phyloP scores from a whole-genome alignment of 2,113 vertebrate genomes.

The Python bivittatus region DNA sequence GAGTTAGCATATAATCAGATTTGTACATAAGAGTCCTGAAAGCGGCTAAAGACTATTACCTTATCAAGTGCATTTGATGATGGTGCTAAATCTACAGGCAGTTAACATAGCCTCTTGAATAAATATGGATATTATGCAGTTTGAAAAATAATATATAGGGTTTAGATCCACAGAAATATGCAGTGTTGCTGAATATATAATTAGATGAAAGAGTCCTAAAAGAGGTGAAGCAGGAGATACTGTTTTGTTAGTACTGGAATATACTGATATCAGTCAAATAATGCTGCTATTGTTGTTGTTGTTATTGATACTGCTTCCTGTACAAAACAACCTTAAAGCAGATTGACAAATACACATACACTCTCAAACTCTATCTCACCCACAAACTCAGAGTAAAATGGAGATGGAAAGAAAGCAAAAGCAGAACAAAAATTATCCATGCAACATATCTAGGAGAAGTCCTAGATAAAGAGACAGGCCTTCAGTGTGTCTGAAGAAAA shows the following conservation, averaged over 20 bases:
- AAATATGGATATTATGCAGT: constrained; percentile 47
- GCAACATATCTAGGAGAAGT: too few species aligned
- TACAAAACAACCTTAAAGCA: too few species aligned
- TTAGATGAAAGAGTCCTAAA: constrained; percentile 15
- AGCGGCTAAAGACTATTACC: constrained; percentile 32
- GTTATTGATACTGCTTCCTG: background rate
- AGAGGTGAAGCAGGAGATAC: background rate
- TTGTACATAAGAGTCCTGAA: constrained; percentile 38
- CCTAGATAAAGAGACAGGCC: too few species aligned
- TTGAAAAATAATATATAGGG: constrained; percentile 15
- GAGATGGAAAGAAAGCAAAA: too few species aligned
- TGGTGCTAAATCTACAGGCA: constrained; percentile 55
- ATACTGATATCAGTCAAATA: constrained; percentile 54
- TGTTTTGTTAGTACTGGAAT: constrained; percentile 33
- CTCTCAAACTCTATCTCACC: too few species aligned
- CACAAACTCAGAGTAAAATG: too few species aligned
- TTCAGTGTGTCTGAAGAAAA: too few species aligned
- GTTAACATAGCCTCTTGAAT: constrained; percentile 50
- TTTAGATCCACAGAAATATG: constrained; percentile 40
- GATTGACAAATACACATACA: too few species aligned
- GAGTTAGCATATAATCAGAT: constrained; percentile 50
- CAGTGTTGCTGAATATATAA: constrained; percentile 51
- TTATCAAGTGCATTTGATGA: constrained; percentile 56
- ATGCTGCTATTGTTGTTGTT: background rate
- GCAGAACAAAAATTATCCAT: too few species aligned